phyloP scores from a whole-genome alignment of 2,797 vertebrate species.

The Chelon auratus region DNA sequence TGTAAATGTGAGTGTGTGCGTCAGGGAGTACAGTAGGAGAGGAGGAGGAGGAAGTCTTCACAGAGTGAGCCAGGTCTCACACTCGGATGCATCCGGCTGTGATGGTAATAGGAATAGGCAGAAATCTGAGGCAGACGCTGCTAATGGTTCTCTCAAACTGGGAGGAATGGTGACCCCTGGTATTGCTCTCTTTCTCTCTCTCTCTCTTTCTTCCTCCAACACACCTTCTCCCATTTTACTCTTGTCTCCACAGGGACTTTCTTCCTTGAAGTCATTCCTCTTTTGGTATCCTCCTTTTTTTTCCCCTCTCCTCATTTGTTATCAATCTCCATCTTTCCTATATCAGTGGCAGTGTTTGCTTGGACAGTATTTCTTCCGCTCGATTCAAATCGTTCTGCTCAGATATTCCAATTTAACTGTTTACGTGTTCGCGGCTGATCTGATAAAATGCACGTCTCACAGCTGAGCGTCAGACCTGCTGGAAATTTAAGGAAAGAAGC shows the following conservation, averaged over 20 bases:
- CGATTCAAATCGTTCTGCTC: too few species aligned
- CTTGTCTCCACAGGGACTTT: neutral
- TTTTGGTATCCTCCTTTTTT: slow-evolving; percentile 1
- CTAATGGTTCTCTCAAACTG: slow-evolving; percentile 85
- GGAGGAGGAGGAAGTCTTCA: slow-evolving; percentile 31
- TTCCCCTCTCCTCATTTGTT: slow-evolving; percentile 1
- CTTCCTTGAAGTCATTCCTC: slow-evolving; percentile 1
- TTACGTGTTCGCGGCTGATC: too few species aligned
- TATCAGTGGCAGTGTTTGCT: neutral
- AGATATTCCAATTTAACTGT: too few species aligned
- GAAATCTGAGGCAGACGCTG: slow-evolving; percentile 85
- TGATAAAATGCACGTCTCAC: too few species aligned
- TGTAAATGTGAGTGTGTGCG: neutral
- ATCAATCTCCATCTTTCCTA: slow-evolving; percentile 9
- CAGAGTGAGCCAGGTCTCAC: slow-evolving; percentile 27
- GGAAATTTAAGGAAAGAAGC: too few species aligned
- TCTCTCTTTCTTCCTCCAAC: slow-evolving; percentile 7
- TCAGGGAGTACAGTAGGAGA: slow-evolving; percentile 22
- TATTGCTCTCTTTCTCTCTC: slow-evolving; percentile 6
- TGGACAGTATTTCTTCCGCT: too few species aligned
- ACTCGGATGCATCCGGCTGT: slow-evolving; percentile 68
- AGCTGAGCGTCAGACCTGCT: too few species aligned
- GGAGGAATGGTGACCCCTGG: slow-evolving; percentile 68
- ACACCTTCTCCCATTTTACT: slow-evolving; percentile 31
- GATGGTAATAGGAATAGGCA: slow-evolving; percentile 86